Evolutionary conservation across 2,113 vertebrate species (phyloP), one percentile per base, ranked within the genome.

Genomic region (Proteles cristata): DNA sequence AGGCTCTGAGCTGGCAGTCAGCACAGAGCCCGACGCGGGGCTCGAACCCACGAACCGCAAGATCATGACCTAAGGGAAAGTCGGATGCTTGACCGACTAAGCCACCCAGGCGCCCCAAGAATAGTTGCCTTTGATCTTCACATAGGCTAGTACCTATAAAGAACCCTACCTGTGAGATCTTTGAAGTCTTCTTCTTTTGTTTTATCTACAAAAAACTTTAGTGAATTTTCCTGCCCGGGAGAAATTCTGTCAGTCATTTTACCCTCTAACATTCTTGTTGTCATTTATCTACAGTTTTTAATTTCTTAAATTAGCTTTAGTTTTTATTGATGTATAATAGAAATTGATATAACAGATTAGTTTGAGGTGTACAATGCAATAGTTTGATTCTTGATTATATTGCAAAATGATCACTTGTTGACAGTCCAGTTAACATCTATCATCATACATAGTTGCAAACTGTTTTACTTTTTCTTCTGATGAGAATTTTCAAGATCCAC

Each of bases 201-300:
- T 93, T 90, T 26, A 74, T 48, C 26, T 25, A 43, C 10, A 31
- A 80, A 90, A 93, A 66, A 25, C 19, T 63, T 92, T 48, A 74
- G 77, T 31, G n/a, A 91, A 68, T 66, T 84, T 93, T 97, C 76
- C 53, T 94, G 71, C 19, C n/a, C 19, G 2, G 35, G 53, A 82
- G 88, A 90, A 94, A 87, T 93, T 61, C 21, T 26, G 61, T 94
- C 28, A 43, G 19, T 88, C 58, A 94, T 88, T 95, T 95, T n/a
- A 87, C 5, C 35, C 26, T 94, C 35, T 77, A 53, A 63, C 53
- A 90, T 85, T 90, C 61, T 74, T 88, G 2, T 39, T 87, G 61
- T 69, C 19, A 76, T 71, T 96, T 94, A 86, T 31, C 26, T 73
- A 43, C 15, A n/a, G 21, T 55, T 33, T 83, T 76, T 45, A 90